These are phyloP conservation scores for Rhadinocentrus ornatus DNA, from an alignment of 2,797 vertebrate species.

Conservation along the genomic window DNA sequence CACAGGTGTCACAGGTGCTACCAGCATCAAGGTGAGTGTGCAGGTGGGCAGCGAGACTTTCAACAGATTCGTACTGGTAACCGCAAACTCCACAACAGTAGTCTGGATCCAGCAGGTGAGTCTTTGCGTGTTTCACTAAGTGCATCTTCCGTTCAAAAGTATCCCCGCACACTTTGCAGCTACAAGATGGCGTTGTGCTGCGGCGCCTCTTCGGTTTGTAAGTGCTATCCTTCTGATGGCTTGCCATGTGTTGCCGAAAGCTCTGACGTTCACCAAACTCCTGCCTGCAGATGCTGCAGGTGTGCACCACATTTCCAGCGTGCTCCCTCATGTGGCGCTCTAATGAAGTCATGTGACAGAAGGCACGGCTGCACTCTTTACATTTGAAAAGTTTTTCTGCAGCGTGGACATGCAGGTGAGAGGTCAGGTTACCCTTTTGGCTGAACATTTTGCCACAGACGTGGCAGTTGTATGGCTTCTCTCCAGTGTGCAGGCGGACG, in stretches of 20 bases:
- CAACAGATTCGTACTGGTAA: constrained; percentile 46
- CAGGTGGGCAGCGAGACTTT: constrained; percentile 52
- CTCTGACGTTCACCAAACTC: constrained; percentile 25
- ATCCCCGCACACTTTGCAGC: constrained; percentile 57
- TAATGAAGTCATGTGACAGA: constrained; percentile 58
- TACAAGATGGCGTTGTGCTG: rapidly evolving
- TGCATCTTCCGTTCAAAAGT: constrained; percentile 44
- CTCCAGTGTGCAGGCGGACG: constrained; percentile 58
- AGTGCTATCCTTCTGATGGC: not conserved
- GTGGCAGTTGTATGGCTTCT: constrained; percentile 66
- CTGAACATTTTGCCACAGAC: constrained; percentile 67
- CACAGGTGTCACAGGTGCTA: constrained; percentile 63
- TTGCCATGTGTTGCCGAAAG: constrained; percentile 47
- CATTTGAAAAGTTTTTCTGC: constrained; percentile 58
- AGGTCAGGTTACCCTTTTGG: constrained; percentile 59
- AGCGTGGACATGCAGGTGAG: constrained; percentile 53
- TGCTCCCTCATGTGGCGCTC: constrained; percentile 60
- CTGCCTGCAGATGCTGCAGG: constrained; percentile 49
- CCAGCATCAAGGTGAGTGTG: constrained; percentile 40
- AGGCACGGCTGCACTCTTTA: constrained; percentile 52
- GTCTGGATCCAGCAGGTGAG: constrained; percentile 43
- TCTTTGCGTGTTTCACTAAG: constrained; percentile 52
- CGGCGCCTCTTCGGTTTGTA: not conserved
- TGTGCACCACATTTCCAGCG: not conserved
- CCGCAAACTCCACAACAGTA: constrained; percentile 67